phyloP scores from a whole-genome alignment of 2,113 vertebrate species.

The Oreochromis niloticus region DNA sequence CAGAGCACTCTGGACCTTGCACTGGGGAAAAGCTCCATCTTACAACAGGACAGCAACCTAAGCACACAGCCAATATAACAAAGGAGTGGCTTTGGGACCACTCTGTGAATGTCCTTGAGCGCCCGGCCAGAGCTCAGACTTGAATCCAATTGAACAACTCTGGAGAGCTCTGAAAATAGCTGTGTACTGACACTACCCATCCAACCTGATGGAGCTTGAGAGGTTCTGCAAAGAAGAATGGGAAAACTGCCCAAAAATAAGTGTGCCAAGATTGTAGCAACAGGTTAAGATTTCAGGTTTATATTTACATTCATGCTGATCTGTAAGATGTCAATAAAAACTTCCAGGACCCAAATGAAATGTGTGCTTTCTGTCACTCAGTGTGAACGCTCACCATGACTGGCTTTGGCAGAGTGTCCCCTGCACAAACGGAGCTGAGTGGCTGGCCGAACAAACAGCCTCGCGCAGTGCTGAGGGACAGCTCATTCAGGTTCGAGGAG shows the following conservation, averaged over 20 bases:
- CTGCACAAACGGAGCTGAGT: conserved; percentile 79
- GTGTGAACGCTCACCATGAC: conserved; percentile 78
- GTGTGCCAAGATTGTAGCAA: not conserved
- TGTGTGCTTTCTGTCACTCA: not conserved
- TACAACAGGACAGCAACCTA: not conserved
- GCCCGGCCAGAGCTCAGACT: not conserved
- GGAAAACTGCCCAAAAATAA: not conserved
- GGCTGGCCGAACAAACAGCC: conserved; percentile 85
- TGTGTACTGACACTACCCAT: not conserved
- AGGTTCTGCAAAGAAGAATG: not conserved
- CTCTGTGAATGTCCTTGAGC: not conserved
- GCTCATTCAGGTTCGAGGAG: conserved; percentile 75
- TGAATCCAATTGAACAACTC: not conserved
- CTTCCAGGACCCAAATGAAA: not conserved
- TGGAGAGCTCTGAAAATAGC: not conserved
- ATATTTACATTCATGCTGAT: not conserved
- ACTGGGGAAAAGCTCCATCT: not conserved
- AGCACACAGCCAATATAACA: not conserved
- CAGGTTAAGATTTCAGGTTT: not conserved
- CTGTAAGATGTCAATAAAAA: not conserved
- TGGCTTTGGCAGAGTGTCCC: conserved; percentile 84
- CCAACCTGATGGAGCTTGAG: not conserved
- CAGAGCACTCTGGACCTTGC: not conserved
- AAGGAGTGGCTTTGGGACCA: not conserved
- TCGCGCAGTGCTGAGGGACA: conserved; percentile 62